Conservation (phyloP, 1,140 invertebrate genomes). For the Heliconius congener region DNA sequence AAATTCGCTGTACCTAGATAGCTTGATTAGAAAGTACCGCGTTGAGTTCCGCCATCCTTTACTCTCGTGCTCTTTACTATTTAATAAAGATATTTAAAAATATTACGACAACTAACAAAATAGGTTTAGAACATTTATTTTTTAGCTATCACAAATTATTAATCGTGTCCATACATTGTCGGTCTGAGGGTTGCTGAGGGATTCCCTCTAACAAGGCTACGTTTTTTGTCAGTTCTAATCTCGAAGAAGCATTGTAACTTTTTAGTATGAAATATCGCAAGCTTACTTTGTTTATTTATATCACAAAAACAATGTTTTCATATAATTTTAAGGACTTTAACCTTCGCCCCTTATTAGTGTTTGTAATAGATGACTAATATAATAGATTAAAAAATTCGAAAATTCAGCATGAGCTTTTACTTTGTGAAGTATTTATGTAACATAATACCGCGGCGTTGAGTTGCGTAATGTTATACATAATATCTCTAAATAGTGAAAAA, state of each 20-base stretch:
- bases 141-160: slow-evolving; percentile 67
- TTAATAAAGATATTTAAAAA: not conserved
- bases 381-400: not conserved
- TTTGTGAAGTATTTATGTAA: no score
- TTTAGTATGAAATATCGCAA: slow-evolving; percentile 16
- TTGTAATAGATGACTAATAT: not conserved
- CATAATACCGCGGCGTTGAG: no score
- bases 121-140: slow-evolving; percentile 34
- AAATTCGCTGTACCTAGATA: no score
- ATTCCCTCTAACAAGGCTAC: slow-evolving; percentile 62
- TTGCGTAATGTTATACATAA: no score
- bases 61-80: no score
- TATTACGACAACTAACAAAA: not conserved
- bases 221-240: slow-evolving; percentile 65
- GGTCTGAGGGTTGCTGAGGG: slow-evolving; percentile 53
- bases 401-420: not conserved
- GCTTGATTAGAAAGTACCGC: no score
- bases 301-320: slow-evolving; percentile 3
- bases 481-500: no score
- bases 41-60: no score
- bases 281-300: not conserved
- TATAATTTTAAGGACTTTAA: not conserved
- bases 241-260: slow-evolving; percentile 11
- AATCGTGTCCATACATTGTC: slow-evolving; percentile 65
- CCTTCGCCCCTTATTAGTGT: not conserved